Percentiles rank a stretch among this genome's conserved stretches.
phyloP scores from a whole-genome alignment of 1,140 invertebrate species.

The Drosophila teissieri region DNA sequence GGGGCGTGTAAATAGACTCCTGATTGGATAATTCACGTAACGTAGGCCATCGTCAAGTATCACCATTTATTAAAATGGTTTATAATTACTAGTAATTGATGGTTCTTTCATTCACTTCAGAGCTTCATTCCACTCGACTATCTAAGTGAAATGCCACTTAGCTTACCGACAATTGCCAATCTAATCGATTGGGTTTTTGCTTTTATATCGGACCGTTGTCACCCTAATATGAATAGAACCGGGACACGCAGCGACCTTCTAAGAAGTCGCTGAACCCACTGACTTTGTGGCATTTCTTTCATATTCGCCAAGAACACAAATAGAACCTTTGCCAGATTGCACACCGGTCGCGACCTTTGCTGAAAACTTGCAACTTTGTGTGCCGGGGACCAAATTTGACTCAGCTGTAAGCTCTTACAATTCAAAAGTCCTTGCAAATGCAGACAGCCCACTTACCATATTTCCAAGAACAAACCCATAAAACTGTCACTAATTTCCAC shows the following conservation, averaged over 20 bases:
- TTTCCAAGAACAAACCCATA: constrained; percentile 62
- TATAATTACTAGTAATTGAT: neutral
- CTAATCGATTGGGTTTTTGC: constrained; percentile 12
- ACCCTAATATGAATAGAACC: constrained; percentile 7
- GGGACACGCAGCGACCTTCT: constrained; percentile 16
- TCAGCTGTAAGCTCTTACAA: neutral
- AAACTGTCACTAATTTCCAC: constrained; percentile 60
- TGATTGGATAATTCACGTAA: too few relatives aligned
- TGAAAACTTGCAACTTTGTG: constrained; percentile 53
- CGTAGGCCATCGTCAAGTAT: neutral
- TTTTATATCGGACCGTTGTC: neutral
- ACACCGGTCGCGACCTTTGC: constrained; percentile 37
- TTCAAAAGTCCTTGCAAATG: constrained; percentile 25
- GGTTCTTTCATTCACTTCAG: neutral
- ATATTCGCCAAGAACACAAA: neutral
- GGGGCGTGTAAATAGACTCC: too few relatives aligned
- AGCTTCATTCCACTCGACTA: neutral
- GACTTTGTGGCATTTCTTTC: neutral
- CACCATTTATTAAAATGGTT: neutral
- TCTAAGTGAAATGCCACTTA: constrained; percentile 1
- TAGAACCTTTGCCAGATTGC: constrained; percentile 6
- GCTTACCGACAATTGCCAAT: neutral
- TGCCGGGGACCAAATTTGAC: neutral
- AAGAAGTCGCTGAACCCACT: constrained; percentile 19
- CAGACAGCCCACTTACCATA: constrained; percentile 1